Conservation (phyloP, 2,797 vertebrate genomes). For the Sebastolobus altivelis region DNA sequence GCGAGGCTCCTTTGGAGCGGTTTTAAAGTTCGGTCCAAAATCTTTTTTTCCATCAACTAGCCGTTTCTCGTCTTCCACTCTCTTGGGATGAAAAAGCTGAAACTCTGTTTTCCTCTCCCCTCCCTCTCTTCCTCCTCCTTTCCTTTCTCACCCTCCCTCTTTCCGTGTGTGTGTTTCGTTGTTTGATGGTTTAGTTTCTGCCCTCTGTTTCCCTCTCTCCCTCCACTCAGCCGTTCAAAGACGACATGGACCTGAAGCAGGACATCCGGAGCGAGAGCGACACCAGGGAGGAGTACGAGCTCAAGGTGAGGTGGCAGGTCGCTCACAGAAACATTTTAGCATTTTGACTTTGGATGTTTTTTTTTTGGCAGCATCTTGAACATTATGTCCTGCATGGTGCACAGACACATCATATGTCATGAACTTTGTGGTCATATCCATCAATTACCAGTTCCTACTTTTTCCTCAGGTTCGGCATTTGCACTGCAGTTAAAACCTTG, state of each 20-base stretch:
- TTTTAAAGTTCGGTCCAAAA: constrained; percentile 45
- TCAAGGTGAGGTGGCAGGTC: constrained; percentile 87
- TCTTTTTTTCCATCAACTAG: constrained; percentile 27
- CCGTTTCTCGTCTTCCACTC: constrained; percentile 72
- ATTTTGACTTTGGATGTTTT: background rate
- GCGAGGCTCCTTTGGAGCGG: constrained; percentile 20
- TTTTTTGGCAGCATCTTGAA: constrained; percentile 11
- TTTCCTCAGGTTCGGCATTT: constrained; percentile 15
- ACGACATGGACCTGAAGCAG: constrained; percentile 95
- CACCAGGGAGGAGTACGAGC: constrained; percentile 94
- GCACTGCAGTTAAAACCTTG: constrained; percentile 12
- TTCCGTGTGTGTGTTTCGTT: constrained; percentile 84
- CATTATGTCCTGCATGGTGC: constrained; percentile 41
- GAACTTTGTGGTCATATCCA: constrained; percentile 42
- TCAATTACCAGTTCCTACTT: constrained; percentile 5
- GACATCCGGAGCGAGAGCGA: constrained; percentile 92
- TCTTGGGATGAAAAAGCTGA: constrained; percentile 80
- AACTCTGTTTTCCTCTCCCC: constrained; percentile 85
- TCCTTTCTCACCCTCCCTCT: constrained; percentile 77
- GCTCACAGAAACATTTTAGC: background rate
- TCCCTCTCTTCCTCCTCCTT: constrained; percentile 74
- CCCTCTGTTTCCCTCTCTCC: constrained; percentile 88
- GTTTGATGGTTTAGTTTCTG: constrained; percentile 90
- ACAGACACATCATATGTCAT: background rate
- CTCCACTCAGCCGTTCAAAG: constrained; percentile 94